These are phyloP conservation scores for Rhamnusium bicolor DNA, from an alignment of 2,888 invertebrate genomes.

Conservation along the genomic window DNA sequence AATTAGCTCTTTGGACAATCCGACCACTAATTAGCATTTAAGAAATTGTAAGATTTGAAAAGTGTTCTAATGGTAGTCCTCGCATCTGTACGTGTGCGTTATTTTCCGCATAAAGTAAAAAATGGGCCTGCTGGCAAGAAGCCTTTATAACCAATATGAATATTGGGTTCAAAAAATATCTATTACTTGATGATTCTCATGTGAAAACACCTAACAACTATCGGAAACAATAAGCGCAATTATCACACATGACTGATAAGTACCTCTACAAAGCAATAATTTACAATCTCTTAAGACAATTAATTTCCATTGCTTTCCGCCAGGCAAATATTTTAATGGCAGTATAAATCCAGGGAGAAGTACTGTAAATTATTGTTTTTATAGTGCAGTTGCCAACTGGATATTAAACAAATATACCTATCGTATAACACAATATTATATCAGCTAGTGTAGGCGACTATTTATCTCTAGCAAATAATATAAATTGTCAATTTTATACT, in stretches of 20 bases:
- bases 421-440: slow-evolving; percentile 34
- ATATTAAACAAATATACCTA: slow-evolving; percentile 49
- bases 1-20: too few species aligned
- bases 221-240: background rate
- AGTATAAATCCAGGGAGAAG: slow-evolving; percentile 43
- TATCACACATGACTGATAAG: slow-evolving; percentile 12
- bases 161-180: background rate
- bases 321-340: slow-evolving; percentile 39
- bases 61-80: too few species aligned
- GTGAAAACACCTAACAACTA: background rate
- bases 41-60: too few species aligned
- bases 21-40: too few species aligned
- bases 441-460: slow-evolving; percentile 44
- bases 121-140: too few species aligned
- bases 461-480: slow-evolving; percentile 54
- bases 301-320: slow-evolving; percentile 12
- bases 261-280: slow-evolving; percentile 20
- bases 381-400: slow-evolving; percentile 48
- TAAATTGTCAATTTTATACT: slow-evolving; percentile 54
- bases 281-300: slow-evolving; percentile 15
- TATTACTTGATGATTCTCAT: background rate
- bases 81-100: too few species aligned
- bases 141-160: background rate
- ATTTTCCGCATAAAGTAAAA: too few species aligned
- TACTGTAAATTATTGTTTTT: slow-evolving; percentile 48